Conservation (phyloP, 2,113 vertebrate genomes). For the Ornithorhynchus anatinus region DNA sequence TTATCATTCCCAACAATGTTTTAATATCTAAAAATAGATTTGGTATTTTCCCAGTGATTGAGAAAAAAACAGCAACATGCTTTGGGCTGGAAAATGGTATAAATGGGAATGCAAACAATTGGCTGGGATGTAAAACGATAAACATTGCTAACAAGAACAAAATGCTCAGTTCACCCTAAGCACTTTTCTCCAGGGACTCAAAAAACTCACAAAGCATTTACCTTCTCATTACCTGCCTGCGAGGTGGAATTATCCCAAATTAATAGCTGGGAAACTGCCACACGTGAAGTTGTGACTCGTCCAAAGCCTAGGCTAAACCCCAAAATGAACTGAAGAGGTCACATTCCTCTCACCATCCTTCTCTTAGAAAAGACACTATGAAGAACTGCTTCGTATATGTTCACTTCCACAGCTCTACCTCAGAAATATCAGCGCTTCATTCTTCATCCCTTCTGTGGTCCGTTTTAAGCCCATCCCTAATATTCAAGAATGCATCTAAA, state of each 20-base stretch:
- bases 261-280: too few relatives aligned
- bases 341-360: too few relatives aligned
- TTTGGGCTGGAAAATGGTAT: background rate
- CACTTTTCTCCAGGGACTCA: background rate
- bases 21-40: conserved; percentile 19
- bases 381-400: too few relatives aligned
- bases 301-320: too few relatives aligned
- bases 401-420: background rate
- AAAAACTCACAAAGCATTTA: background rate
- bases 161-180: background rate
- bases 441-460: background rate
- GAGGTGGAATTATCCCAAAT: too few relatives aligned
- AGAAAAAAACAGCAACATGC: background rate
- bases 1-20: conserved; percentile 32
- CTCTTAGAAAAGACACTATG: too few relatives aligned
- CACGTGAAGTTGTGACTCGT: too few relatives aligned
- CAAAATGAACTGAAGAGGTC: too few relatives aligned
- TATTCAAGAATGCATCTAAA: conserved; percentile 12
- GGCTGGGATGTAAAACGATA: background rate
- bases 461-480: background rate
- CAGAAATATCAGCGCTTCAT: background rate
- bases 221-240: too few relatives aligned
- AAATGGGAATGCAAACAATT: background rate
- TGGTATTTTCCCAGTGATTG: conserved; percentile 31
- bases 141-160: conserved; percentile 14